Conservation (phyloP, 2,888 invertebrate species). For the Tetheella fluctuosa region DNA sequence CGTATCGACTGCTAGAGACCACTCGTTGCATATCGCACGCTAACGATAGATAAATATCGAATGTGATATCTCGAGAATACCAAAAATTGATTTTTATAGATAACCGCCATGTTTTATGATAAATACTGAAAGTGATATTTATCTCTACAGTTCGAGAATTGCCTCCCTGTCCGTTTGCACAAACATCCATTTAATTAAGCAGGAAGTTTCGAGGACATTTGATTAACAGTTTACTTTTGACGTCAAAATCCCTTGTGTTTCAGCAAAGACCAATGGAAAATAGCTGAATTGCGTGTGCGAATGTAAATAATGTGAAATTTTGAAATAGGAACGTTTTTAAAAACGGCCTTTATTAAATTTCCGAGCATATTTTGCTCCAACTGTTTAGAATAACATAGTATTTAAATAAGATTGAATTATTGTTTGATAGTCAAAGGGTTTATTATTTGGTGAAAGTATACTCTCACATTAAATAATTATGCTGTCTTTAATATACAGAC, state of each 20-base stretch:
- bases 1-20: too few species aligned
- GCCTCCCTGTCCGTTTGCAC: conserved; percentile 47
- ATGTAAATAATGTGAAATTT: conserved; percentile 44
- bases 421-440: neutral
- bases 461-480: neutral
- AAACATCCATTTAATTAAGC: conserved; percentile 68
- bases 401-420: neutral
- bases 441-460: neutral
- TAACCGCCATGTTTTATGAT: too few species aligned
- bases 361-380: neutral
- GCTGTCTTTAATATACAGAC: neutral
- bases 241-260: conserved; percentile 56
- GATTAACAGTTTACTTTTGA: conserved; percentile 55
- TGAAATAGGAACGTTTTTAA: conserved; percentile 22
- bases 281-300: conserved; percentile 58
- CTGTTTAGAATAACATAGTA: neutral
- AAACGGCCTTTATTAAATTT: conserved; percentile 2
- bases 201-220: conserved; percentile 61
- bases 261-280: conserved; percentile 50
- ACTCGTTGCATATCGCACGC: too few species aligned
- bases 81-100: too few species aligned
- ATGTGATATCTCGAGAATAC: too few species aligned
- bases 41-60: too few species aligned
- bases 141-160: too few species aligned
- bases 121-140: too few species aligned